phyloP scores from a whole-genome alignment of 2,888 invertebrate genomes.

The Rhimphoctona megacephalus region DNA sequence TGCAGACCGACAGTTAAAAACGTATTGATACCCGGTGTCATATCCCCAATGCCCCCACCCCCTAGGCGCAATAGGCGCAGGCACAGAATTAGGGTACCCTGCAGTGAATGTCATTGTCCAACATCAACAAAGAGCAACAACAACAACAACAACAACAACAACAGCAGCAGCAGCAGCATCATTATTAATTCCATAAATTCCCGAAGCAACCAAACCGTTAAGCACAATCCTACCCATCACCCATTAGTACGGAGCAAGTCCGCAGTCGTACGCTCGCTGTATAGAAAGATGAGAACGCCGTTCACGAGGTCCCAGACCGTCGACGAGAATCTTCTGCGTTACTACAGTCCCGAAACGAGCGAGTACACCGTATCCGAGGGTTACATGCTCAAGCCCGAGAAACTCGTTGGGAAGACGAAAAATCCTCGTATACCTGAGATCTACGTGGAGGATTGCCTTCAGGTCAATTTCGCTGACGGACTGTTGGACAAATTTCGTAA shows the following conservation, averaged over 20 bases:
- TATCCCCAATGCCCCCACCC: constrained; percentile 83
- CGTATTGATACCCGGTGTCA: constrained; percentile 85
- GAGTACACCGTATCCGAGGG: constrained; percentile 81
- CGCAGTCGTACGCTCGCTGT: constrained; percentile 85
- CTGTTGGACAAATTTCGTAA: constrained; percentile 79
- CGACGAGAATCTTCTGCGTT: constrained; percentile 83
- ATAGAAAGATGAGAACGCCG: constrained; percentile 84
- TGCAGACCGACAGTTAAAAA: constrained; percentile 85
- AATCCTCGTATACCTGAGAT: constrained; percentile 80
- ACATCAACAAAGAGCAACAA: constrained; percentile 77
- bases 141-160: constrained; percentile 69
- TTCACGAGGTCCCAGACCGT: constrained; percentile 84
- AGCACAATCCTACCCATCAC: constrained; percentile 75
- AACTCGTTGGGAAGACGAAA: constrained; percentile 71
- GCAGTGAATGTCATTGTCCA: constrained; percentile 84
- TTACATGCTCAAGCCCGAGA: constrained; percentile 79
- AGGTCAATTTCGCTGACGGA: constrained; percentile 79
- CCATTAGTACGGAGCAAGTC: constrained; percentile 85
- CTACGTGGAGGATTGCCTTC: constrained; percentile 81
- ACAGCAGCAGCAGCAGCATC: constrained; percentile 70
- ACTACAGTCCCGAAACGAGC: constrained; percentile 82
- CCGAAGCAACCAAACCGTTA: constrained; percentile 72
- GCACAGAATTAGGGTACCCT: constrained; percentile 84
- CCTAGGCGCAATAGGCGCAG: constrained; percentile 85
- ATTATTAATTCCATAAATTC: constrained; percentile 67